A percentile compares a stretch with the other conserved stretches of the same genome.
Evolutionary conservation across 1,140 invertebrate genomes (phyloP).

Genomic region (Steinernema khuongi): DNA sequence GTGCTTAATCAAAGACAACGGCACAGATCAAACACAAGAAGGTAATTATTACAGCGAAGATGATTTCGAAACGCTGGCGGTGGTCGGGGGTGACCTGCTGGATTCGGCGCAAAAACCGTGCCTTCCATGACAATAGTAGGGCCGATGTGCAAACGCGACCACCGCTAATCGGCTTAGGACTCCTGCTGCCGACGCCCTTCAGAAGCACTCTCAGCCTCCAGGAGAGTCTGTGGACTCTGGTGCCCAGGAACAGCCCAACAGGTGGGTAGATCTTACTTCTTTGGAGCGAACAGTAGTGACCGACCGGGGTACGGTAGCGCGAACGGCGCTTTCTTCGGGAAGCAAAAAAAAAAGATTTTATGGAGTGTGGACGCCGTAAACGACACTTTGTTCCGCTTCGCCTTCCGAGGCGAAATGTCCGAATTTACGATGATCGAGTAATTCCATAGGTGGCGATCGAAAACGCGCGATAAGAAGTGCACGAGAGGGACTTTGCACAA

Average conservation of each 20-base stretch:
- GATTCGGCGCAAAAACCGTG: neutral
- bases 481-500: neutral
- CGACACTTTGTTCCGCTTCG: slow-evolving; percentile 9
- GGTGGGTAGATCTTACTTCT: no score
- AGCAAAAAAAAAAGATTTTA: slow-evolving; percentile 9
- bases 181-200: neutral
- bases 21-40: neutral
- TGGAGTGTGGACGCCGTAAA: slow-evolving; percentile 10
- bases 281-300: neutral
- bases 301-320: neutral
- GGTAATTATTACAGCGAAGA: slow-evolving; percentile 13
- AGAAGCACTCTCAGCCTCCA: neutral
- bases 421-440: slow-evolving; percentile 13
- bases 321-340: neutral
- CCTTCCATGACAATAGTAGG: neutral
- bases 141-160: neutral
- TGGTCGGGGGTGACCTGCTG: neutral
- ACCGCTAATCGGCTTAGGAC: neutral
- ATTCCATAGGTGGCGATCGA: neutral
- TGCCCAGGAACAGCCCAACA: no score
- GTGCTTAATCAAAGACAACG: neutral
- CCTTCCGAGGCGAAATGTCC: neutral
- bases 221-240: neutral
- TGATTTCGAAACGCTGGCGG: neutral
- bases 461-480: neutral